phyloP scores from a whole-genome alignment of 2,113 vertebrate genomes.

The Lota lota region DNA sequence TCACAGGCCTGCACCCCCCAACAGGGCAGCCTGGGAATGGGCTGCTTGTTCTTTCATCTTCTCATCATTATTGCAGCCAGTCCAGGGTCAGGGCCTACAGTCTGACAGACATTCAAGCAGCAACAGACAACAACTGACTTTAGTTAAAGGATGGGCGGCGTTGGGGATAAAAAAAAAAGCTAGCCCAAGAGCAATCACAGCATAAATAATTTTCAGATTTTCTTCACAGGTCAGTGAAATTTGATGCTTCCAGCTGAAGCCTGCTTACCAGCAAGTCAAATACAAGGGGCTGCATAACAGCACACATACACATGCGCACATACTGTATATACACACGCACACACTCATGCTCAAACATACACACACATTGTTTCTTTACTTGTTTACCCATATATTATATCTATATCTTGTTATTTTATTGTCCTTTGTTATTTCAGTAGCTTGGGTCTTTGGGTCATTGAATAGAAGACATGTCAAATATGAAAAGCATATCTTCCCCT shows the following conservation, averaged over 20 bases:
- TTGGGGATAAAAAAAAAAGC: slow-evolving; percentile 28
- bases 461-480: slow-evolving; percentile 61
- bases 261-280: neutral
- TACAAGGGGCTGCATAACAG: neutral
- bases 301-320: neutral
- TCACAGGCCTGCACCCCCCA: slow-evolving; percentile 76
- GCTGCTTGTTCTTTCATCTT: slow-evolving; percentile 79
- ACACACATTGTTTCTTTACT: neutral
- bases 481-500: slow-evolving; percentile 53
- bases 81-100: slow-evolving; percentile 76
- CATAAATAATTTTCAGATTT: slow-evolving; percentile 74
- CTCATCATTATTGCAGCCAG: slow-evolving; percentile 77
- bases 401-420: neutral
- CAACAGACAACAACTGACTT: slow-evolving; percentile 76
- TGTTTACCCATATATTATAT: neutral
- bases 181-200: slow-evolving; percentile 73
- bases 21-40: slow-evolving; percentile 80
- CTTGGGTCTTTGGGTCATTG: slow-evolving; percentile 33
- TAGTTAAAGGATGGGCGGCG: slow-evolving; percentile 50
- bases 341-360: no score
- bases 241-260: slow-evolving; percentile 37
- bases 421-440: neutral
- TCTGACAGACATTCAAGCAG: slow-evolving; percentile 75
- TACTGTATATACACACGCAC: neutral
- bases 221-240: slow-evolving; percentile 66